Base-by-base conservation (phyloP, 2,888 invertebrate species). In the Drosophila longiperda region DNA sequence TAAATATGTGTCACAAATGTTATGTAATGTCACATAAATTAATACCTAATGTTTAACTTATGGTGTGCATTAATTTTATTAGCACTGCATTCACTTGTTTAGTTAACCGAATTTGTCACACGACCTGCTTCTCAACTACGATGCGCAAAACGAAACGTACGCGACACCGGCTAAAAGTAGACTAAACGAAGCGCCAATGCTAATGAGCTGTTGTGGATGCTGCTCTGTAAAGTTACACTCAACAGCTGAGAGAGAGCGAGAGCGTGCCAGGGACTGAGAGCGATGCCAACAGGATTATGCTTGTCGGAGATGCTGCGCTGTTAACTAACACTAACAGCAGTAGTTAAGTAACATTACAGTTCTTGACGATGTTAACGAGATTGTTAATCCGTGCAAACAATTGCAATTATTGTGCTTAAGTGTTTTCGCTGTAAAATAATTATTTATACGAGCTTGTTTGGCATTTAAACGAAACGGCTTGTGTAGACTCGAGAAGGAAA, bases 91-190 rank as follows among this genome's bases (percentile, higher is more conserved):
- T 66, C 65, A 67, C 69, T 71, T 66, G 48, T 38, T 69, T 38
- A 50, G 33, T 64, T 65, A 60, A 62, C 59, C 54, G 53, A 57
- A 42, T 60, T 48, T 26, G 26, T 11, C 36, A 77, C 60, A 50
- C 23, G 60, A 52, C 9, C 29, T 54, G 29, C 29, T 60, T 49
- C 45, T 48, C 60, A 71, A 58, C 78, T 57, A 40, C 54, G 36
- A 36, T 72, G 88, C 88, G 83, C 63, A 38, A 50, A 57, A 57
- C 69, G 80, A 70, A 80, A 81, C 75, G 74, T 71, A 70, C 88
- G 76, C 76, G 66, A 73, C 86, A 83, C 89, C 90, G 91, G 90
- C 84, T 83, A 76, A 84, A 80, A 79, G 84, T 66, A 84, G 80
- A 90, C 91, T 90, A 75, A 91, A 73, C 75, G 80, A 76, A 70